These are phyloP conservation scores for Maccullochella peelii DNA, from an alignment of 2,113 vertebrate species.

Conservation along the genomic window DNA sequence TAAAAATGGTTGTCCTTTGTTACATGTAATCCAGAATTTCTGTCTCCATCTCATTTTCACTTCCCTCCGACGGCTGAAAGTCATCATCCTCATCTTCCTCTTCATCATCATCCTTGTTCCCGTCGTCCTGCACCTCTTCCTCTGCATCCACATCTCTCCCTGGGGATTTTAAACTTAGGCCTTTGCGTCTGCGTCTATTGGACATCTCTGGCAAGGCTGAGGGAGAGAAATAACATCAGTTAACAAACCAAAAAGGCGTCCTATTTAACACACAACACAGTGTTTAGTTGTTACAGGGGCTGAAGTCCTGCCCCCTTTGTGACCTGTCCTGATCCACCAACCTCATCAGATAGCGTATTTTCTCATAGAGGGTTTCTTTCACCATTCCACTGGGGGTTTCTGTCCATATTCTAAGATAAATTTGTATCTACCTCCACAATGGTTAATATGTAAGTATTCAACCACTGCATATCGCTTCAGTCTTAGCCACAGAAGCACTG, in stretches of 20 bases:
- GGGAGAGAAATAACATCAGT: not conserved
- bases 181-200: constrained; percentile 37
- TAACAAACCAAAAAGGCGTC: not conserved
- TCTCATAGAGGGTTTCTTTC: not conserved
- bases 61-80: constrained; percentile 92
- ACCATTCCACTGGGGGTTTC: not conserved
- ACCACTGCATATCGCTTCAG: not conserved
- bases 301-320: not conserved
- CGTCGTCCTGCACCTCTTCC: constrained; percentile 56
- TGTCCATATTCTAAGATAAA: not conserved
- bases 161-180: not conserved
- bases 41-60: constrained; percentile 98
- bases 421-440: not conserved
- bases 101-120: constrained; percentile 83
- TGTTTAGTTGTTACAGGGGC: not conserved
- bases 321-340: not conserved
- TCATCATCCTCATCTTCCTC: constrained; percentile 91
- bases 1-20: constrained; percentile 24
- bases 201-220: constrained; percentile 28
- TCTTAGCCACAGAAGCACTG: not conserved
- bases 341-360: not conserved
- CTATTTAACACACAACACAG: not conserved
- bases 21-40: constrained; percentile 95
- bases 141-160: constrained; percentile 12
- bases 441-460: not conserved